phyloP scores from a whole-genome alignment of 1,140 invertebrate species.

The Drosophila funebris region DNA sequence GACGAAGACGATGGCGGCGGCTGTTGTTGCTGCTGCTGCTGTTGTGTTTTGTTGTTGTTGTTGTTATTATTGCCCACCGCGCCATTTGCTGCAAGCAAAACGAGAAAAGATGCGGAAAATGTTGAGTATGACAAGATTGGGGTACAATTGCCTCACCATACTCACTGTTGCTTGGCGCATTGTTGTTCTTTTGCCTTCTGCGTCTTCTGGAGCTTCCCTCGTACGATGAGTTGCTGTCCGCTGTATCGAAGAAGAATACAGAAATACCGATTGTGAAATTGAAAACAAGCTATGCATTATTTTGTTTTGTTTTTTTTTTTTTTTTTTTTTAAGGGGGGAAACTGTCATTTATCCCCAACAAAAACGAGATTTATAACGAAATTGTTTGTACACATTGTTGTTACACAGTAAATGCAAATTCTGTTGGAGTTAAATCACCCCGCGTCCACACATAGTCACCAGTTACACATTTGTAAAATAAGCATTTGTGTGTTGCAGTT shows the following conservation, averaged over 20 bases:
- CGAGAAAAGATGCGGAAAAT: neutral
- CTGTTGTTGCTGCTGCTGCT: conserved; percentile 41
- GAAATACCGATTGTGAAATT: neutral
- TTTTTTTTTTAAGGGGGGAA: too few species aligned
- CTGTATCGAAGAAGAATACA: conserved; percentile 38
- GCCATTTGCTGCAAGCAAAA: conserved; percentile 64
- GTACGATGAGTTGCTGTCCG: conserved; percentile 82
- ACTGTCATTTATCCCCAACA: neutral
- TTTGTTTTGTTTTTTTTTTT: too few species aligned
- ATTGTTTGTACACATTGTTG: too few species aligned
- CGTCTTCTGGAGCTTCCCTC: conserved; percentile 80
- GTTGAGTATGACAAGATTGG: conserved; percentile 1
- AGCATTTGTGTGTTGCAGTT: neutral
- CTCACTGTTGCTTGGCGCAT: conserved; percentile 78
- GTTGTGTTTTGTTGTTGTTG: conserved; percentile 54
- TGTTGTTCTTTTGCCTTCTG: conserved; percentile 80
- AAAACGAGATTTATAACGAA: neutral
- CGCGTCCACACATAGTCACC: too few species aligned
- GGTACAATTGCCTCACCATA: conserved; percentile 33
- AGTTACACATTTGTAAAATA: too few species aligned
- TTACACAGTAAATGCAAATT: too few species aligned
- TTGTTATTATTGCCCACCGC: conserved; percentile 75
- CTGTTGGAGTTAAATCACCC: too few species aligned
- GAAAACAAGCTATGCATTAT: neutral
- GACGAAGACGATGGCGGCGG: conserved; percentile 4